Evolutionary conservation across 2,113 vertebrate species (phyloP), one percentile per base, ranked within the genome.

Genomic region (Xiphophorus maculatus): DNA sequence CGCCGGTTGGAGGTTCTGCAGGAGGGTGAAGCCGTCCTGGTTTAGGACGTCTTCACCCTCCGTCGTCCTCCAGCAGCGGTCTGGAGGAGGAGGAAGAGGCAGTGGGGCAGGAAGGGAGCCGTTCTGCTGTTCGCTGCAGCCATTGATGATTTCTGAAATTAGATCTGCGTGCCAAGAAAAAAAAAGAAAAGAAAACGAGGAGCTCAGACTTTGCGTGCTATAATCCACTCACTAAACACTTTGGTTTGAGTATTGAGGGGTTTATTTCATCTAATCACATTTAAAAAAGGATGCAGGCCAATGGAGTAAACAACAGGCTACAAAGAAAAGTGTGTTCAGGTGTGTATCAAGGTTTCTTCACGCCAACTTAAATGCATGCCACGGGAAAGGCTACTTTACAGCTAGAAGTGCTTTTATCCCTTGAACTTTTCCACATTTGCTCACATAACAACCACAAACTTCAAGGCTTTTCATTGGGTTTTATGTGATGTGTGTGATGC

Each of bases 131-230:
- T 86, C 88, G 3, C 63, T 91, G 80, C 76, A 85, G 83, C 74
- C 95, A 83, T 42, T 93, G 92, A 93, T 87, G 58, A 77, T 42
- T 70, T 96, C 96, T 0, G 95, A 66, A 0, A 97, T 94, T 48
- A 97, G 91, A 6, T 95, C 96, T 97, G 65, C 0, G 6, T 37
- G 28, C 30, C 25, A 27, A 66, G 0, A 54, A 32, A 22, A 8
- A 8, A 11, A 8, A 19, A 27, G 35, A 19, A 4, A 44, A 15
- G 37, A 22, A 5, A 48, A 6, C 11, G 35, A 37, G 9, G 15
- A 48, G 44, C 44, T 19, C 44, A 48, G 4, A 48, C 15, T 5
- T 5, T 48, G 15, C 4, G 14, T 44, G 15, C 15, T 44, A 44
- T 15, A 5, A 44, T 44, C 12, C 42, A 44, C 42, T 44, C 4